Conservation (phyloP, 2,113 vertebrate species). For the Hassar affinis region DNA sequence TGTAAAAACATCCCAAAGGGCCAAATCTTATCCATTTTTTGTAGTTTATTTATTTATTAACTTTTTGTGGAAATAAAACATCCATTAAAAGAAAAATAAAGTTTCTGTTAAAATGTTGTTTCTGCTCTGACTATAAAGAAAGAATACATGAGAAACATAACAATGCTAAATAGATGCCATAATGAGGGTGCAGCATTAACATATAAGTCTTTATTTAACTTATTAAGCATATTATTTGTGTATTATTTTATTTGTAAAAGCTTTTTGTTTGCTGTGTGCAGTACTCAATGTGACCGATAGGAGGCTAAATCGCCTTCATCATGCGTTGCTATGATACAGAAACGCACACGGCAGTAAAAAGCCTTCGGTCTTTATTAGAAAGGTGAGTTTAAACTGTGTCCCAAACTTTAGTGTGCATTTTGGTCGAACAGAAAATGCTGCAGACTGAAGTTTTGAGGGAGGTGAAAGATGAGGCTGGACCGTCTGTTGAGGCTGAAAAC, state of each 20-base stretch:
- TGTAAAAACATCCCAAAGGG: too few species aligned
- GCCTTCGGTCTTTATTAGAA: neutral
- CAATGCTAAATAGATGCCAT: neutral
- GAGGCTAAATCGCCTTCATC: neutral
- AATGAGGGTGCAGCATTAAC: neutral
- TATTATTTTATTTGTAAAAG: too few species aligned
- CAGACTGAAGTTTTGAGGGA: neutral
- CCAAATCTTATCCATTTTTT: too few species aligned
- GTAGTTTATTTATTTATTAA: neutral
- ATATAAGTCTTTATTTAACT: too few species aligned
- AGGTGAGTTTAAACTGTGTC: neutral
- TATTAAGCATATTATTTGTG: too few species aligned
- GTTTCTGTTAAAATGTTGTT: neutral
- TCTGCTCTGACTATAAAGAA: neutral
- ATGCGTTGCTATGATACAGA: slow-evolving; percentile 1
- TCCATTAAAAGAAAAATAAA: neutral
- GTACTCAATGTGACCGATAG: neutral
- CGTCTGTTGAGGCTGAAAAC: slow-evolving; percentile 51
- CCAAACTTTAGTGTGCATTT: neutral
- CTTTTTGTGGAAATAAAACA: too few species aligned
- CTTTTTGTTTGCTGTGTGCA: neutral
- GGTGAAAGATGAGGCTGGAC: slow-evolving; percentile 15
- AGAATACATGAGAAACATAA: neutral
- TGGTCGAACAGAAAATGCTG: slow-evolving; percentile 50
- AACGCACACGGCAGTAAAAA: neutral